Percentiles rank a stretch among this genome's conserved stretches.
phyloP scores from a whole-genome alignment of 2,113 vertebrate genomes.

The Vulpes ferrilata region DNA sequence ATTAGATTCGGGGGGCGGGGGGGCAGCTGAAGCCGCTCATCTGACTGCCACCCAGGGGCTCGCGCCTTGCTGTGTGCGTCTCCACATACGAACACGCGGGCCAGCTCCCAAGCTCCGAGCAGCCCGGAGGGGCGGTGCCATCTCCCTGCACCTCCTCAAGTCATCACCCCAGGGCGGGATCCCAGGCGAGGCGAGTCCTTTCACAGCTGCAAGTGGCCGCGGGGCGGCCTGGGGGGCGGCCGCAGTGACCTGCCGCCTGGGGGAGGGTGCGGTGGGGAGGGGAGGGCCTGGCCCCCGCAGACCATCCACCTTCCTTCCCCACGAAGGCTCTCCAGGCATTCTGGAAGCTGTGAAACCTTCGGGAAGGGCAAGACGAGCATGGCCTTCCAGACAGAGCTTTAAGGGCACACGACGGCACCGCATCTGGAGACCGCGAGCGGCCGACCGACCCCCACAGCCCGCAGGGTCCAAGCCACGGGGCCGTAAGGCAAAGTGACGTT shows the following conservation, averaged over 20 bases:
- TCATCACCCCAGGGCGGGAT: slow-evolving; percentile 61
- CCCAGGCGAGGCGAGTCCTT: neutral
- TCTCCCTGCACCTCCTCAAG: slow-evolving; percentile 71
- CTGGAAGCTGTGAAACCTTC: slow-evolving; percentile 38
- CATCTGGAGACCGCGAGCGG: neutral
- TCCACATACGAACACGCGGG: slow-evolving; percentile 42
- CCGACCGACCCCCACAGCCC: neutral
- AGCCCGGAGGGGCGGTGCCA: neutral
- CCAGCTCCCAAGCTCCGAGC: slow-evolving; percentile 40
- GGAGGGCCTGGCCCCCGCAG: neutral
- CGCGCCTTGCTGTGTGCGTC: neutral
- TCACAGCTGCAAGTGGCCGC: slow-evolving; percentile 76
- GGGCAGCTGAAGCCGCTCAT: slow-evolving; percentile 20
- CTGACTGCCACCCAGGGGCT: slow-evolving; percentile 32
- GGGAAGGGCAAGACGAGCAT: slow-evolving; percentile 42
- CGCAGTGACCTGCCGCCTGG: slow-evolving; percentile 64
- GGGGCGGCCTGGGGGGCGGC: slow-evolving; percentile 35
- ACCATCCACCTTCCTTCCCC: slow-evolving; percentile 51
- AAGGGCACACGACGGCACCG: no score
- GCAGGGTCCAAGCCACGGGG: neutral
- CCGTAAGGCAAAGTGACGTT: neutral
- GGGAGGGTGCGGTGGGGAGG: no score
- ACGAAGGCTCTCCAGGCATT: neutral
- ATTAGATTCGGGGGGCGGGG: slow-evolving; percentile 72
- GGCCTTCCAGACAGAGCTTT: slow-evolving; percentile 32